Conservation (phyloP, 2,113 vertebrate genomes). For the Todiramphus chloris region DNA sequence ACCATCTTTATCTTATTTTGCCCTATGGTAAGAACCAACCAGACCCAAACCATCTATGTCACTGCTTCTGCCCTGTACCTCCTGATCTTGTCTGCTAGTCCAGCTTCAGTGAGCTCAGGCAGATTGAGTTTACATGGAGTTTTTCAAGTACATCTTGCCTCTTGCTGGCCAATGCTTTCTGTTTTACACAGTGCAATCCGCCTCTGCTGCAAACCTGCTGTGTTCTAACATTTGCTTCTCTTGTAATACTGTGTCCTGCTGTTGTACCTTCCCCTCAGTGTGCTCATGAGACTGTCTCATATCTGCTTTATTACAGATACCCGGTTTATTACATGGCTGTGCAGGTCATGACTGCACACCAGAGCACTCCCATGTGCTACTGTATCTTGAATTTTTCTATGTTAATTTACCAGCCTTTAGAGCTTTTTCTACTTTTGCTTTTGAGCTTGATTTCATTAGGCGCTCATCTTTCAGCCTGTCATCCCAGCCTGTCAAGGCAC, state of each 20-base stretch:
- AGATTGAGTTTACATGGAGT: neutral
- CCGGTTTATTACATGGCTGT: neutral
- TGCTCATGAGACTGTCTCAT: neutral
- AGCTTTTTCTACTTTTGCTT: neutral
- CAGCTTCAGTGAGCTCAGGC: neutral
- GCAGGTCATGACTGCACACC: neutral
- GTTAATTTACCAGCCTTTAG: neutral
- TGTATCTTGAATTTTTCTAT: neutral
- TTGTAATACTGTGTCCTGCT: neutral
- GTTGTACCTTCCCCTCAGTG: neutral
- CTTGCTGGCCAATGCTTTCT: neutral
- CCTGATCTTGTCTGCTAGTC: neutral
- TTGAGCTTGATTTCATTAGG: slow-evolving; percentile 15
- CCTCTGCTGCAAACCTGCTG: neutral
- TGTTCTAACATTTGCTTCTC: neutral
- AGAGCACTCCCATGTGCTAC: neutral
- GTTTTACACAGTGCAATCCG: neutral
- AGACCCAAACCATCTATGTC: neutral
- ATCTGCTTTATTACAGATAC: neutral
- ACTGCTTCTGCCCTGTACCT: neutral
- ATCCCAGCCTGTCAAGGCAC: neutral
- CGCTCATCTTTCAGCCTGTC: slow-evolving; percentile 14
- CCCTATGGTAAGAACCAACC: neutral
- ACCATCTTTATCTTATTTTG: neutral
- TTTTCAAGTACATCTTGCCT: neutral